Evolutionary conservation across 2,888 invertebrate species (phyloP).

Genomic region (Drosophila anomalata): DNA sequence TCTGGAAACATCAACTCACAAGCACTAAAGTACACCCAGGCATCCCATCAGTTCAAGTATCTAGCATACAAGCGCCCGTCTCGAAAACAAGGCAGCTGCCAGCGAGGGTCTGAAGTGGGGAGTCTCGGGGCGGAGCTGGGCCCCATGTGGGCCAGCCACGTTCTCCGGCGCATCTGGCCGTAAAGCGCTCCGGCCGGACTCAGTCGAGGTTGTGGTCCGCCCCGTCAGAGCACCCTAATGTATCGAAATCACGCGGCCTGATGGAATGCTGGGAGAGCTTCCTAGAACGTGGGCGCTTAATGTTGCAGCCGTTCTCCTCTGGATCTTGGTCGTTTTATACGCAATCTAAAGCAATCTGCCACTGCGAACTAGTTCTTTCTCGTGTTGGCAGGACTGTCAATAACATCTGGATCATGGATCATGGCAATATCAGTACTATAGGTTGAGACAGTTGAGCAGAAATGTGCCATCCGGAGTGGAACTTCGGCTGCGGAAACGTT

Average conservation of each 20-base stretch:
- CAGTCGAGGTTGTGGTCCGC: neutral
- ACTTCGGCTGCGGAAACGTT: neutral
- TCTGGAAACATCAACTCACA: constrained; percentile 23
- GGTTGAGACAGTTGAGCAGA: neutral
- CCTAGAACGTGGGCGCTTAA: neutral
- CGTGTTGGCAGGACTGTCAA: constrained; percentile 3
- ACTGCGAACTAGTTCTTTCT: neutral
- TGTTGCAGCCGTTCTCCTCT: no score
- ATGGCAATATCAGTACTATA: constrained; percentile 83
- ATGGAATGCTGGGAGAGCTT: neutral
- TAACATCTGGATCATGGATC: constrained; percentile 85
- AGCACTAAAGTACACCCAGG: constrained; percentile 10
- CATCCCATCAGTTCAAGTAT: neutral
- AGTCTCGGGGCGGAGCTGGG: neutral
- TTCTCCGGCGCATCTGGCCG: neutral
- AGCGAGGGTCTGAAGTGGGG: neutral
- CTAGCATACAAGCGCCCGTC: neutral
- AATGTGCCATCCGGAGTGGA: neutral
- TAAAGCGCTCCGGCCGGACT: neutral
- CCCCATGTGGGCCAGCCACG: neutral
- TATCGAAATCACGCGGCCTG: neutral
- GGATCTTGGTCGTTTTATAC: neutral
- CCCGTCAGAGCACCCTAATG: neutral
- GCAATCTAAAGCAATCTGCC: neutral
- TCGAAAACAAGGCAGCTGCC: neutral